These are phyloP conservation scores for Coelopa frigida DNA, from an alignment of 1,140 invertebrate genomes.

Conservation along the genomic window DNA sequence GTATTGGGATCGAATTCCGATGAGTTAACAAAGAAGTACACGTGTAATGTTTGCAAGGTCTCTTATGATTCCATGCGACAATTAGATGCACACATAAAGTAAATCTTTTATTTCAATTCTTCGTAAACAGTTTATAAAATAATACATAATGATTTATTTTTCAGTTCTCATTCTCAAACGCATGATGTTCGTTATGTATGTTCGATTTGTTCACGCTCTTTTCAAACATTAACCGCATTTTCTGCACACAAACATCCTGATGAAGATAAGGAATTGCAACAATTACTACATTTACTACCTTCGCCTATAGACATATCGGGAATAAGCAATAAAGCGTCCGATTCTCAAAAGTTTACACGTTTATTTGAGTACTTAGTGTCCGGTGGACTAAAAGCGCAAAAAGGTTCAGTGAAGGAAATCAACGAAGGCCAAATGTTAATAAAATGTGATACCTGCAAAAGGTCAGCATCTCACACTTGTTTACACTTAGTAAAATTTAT, in stretches of 20 bases:
- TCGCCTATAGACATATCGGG: background rate
- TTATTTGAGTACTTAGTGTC: too few species aligned
- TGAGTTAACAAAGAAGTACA: background rate
- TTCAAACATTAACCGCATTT: constrained; percentile 2
- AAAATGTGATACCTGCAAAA: constrained; percentile 2
- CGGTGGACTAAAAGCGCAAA: background rate
- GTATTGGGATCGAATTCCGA: background rate
- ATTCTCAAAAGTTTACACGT: too few species aligned
- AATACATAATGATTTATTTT: background rate
- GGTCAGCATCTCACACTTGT: background rate
- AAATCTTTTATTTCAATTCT: background rate
- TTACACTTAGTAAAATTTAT: constrained; percentile 8
- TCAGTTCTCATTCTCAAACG: background rate
- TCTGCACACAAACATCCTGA: constrained; percentile 1
- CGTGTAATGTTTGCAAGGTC: constrained; percentile 9
- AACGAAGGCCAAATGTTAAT: background rate
- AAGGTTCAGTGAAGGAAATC: background rate
- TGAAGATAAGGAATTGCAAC: background rate
- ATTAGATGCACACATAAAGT: constrained; percentile 12
- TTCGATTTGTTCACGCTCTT: background rate
- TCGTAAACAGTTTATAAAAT: constrained; percentile 3
- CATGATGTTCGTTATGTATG: constrained; percentile 3
- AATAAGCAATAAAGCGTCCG: background rate
- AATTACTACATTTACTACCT: constrained; percentile 5
- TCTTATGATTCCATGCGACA: background rate